Evolutionary conservation across 1,140 invertebrate genomes (phyloP), one percentile per base, ranked within the genome.

Genomic region (Drosophila mayri): DNA sequence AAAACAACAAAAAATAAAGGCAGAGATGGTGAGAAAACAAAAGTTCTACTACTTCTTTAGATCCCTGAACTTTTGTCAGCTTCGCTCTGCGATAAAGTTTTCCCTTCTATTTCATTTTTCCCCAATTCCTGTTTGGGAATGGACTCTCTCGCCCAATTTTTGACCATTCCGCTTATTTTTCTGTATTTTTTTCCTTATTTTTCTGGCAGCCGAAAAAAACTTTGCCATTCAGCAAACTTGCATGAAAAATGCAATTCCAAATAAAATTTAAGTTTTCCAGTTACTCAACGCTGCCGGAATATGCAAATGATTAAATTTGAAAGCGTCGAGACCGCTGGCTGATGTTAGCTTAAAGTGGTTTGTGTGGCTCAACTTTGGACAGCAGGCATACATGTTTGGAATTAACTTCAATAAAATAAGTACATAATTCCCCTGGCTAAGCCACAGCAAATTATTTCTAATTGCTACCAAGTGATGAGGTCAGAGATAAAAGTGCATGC

Each of bases 11-110:
- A 83, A 64, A 74, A 80, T 73, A 60, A 54, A 37, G 30, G 30
- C 47, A 32, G 46, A 38, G 38, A 40, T 79, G 85, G 84, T 77
- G 85, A 81, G 77, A 90, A 88, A 90, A 88, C 85, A 88, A 90
- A 88, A 90, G 81, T 90, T 90, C 80, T 60, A 72, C 68, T 72
- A 75, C 68, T 78, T 78, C 72, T 87, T 83, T 46, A 59, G 55
- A 63, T 64, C 64, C 64, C 32, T 54, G 64, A 87, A 87, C 84
- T 88, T 87, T 87, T 74, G 72, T 76, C 76, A 87, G 81, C 79
- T 49, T 50, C 37, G 66, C 68, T 67, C 76, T 73, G 76, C 67
- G 76, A 80, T 71, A 87, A 81, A 85, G 80, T 79, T 82, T 61
- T 67, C 49, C 73, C 63, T 61, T 67, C 52, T 52, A 50, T 76